Evolutionary conservation across 2,797 vertebrate species (phyloP), one percentile per base, ranked within the genome.

Genomic region (Tarsius wallacei): DNA sequence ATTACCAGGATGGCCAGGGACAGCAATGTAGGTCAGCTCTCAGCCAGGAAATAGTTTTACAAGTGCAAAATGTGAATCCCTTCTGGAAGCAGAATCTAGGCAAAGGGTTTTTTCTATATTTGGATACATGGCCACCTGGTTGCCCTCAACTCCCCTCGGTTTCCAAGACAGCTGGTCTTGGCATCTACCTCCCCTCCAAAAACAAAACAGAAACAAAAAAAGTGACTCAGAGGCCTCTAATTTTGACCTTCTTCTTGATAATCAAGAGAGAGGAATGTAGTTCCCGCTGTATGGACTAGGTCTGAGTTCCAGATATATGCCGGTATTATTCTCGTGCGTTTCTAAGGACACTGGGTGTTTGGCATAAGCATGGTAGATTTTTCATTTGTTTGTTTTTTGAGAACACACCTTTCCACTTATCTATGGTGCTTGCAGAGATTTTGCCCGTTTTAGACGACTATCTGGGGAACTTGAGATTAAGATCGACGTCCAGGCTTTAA

Each of bases 11-110:
- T 92, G 93, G 94, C 90, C 89, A 93, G 94, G 73, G 53, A 80
- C 1, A 0, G 94, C 51, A 1, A 97, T 97, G 81, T 97, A 97
- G 98, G 98, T 97, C 98, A 98, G 94, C 78, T 97, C 97, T 87
- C 98, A 98, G 98, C 89, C 70, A 77, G 98, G 87, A 83, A 86
- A 76, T 47, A n/a, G 63, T 74, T 82, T 82, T 16, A 76, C 94
- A 71, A 86, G 97, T 22, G 84, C 94, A 78, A 88, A 83, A 57
- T 66, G 84, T n/a, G 71, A 36, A n/a, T 93, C 81, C 84, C 63
- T 95, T 96, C 96, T 90, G 93, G 95, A 97, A 83, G 91, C 84
- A 57, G 90, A 76, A 80, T 73, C 78, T 49, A 77, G 97, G 96
- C 22, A 93, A 96, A 96, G 94, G 82, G 5, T 61, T 47, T 89